Percentiles rank a stretch among this genome's conserved stretches.
Evolutionary conservation across 2,797 vertebrate species (phyloP).

Genomic region (Peromyscus nudipes): DNA sequence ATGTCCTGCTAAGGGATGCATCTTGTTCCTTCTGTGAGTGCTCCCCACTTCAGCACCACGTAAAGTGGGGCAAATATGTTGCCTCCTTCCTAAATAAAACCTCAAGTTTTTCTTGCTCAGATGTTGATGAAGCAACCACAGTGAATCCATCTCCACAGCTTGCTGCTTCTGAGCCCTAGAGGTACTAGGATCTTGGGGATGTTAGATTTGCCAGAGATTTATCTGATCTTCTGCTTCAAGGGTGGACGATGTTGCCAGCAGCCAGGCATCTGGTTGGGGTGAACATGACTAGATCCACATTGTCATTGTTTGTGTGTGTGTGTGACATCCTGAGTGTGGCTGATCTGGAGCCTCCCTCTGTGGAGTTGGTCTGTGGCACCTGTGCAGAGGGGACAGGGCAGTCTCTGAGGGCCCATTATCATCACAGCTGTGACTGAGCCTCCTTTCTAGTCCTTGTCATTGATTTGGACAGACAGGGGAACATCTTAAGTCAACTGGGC

Average conservation of each 20-base stretch:
- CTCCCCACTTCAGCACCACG: not conserved
- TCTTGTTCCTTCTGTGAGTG: not conserved
- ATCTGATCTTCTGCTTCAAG: not conserved
- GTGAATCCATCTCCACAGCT: not conserved
- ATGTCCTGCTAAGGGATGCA: not conserved
- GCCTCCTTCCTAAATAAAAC: not conserved
- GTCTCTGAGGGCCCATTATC: not conserved
- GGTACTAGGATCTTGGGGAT: not conserved
- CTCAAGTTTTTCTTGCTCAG: not conserved
- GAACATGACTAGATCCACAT: accelerated
- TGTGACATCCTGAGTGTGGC: accelerated
- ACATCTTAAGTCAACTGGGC: not conserved
- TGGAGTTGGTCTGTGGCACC: not conserved
- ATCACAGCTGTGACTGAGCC: no score
- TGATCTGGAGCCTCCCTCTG: not conserved
- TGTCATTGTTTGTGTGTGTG: not conserved
- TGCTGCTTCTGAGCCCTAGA: not conserved
- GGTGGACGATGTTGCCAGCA: not conserved
- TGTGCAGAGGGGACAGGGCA: not conserved
- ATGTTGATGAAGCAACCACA: not conserved
- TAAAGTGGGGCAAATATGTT: not conserved
- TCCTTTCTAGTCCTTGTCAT: not conserved
- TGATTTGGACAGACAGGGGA: not conserved
- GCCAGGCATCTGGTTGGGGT: not conserved
- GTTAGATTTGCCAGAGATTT: not conserved